A percentile compares a stretch with the other conserved stretches of the same genome.
These are phyloP conservation scores for Hippasteria phrygiana DNA, from an alignment of 53 echinoderm and acorn worm genomes.

Conservation along the genomic window DNA sequence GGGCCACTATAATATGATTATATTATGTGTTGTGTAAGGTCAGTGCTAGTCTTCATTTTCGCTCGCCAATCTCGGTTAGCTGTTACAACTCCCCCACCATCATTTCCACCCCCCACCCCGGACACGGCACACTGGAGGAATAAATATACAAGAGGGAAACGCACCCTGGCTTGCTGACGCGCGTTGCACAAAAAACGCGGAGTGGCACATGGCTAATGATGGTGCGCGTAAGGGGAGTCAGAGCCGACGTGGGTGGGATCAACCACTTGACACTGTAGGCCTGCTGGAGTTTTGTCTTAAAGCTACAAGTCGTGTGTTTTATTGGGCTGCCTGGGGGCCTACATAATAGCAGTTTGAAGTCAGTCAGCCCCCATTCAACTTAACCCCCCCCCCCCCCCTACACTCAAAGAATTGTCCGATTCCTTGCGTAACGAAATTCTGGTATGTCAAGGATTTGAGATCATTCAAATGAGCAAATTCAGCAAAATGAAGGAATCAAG, in stretches of 20 bases:
- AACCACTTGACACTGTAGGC: constrained; percentile 22
- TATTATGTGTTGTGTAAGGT: constrained; percentile 36
- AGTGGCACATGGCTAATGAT: constrained; percentile 21
- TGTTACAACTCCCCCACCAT: not conserved
- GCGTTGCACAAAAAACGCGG: not conserved
- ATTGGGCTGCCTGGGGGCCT: not conserved
- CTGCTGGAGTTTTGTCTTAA: constrained; percentile 31
- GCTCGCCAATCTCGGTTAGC: not conserved
- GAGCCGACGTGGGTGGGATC: constrained; percentile 50
- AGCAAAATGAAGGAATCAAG: too few relatives aligned
- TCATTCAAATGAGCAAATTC: too few relatives aligned
- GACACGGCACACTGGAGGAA: constrained; percentile 56
- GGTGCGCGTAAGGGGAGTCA: constrained; percentile 42
- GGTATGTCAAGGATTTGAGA: too few relatives aligned
- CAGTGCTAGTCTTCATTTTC: constrained; percentile 23
- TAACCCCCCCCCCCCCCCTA: too few relatives aligned
- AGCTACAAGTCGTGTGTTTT: not conserved
- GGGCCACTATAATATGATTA: constrained; percentile 58
- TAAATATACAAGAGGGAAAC: constrained; percentile 56
- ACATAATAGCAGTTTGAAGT: not conserved
- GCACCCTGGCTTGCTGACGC: not conserved
- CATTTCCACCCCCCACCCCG: not conserved
- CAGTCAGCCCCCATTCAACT: too few relatives aligned
- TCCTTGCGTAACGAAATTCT: too few relatives aligned
- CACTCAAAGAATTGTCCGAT: too few relatives aligned